Conservation (phyloP, 2,888 invertebrate genomes). For the Chrysodeixis includens region DNA sequence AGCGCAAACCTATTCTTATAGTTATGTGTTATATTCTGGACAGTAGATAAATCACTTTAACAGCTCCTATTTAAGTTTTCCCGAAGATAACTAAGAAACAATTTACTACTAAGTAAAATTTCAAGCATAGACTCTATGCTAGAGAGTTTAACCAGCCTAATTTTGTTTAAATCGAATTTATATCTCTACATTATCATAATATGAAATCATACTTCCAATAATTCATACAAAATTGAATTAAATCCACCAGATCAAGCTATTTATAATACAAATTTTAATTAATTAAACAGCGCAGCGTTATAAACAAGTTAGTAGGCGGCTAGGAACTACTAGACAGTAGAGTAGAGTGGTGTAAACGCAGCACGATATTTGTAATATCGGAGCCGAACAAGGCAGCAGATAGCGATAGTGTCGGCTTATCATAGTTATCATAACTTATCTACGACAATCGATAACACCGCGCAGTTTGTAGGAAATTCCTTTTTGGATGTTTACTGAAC, state of each 20-base stretch:
- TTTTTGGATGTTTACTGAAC: slow-evolving; percentile 18
- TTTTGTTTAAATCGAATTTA: too few relatives aligned
- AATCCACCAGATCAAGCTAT: background rate
- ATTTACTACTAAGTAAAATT: too few relatives aligned
- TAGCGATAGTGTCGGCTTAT: slow-evolving; percentile 63
- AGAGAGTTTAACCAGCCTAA: too few relatives aligned
- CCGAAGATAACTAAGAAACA: too few relatives aligned
- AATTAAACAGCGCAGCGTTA: slow-evolving; percentile 15
- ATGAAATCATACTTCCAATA: too few relatives aligned
- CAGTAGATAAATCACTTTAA: too few relatives aligned
- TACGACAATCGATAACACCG: slow-evolving; percentile 66
- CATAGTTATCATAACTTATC: slow-evolving; percentile 67
- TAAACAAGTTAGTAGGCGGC: slow-evolving; percentile 25
- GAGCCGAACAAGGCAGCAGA: slow-evolving; percentile 33
- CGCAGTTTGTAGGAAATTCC: slow-evolving; percentile 30
- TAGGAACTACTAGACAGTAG: slow-evolving; percentile 5
- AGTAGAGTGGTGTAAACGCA: slow-evolving; percentile 50
- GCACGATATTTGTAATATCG: slow-evolving; percentile 49
- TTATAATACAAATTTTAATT: slow-evolving; percentile 12
- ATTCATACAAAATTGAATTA: background rate
- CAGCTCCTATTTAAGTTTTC: too few relatives aligned
- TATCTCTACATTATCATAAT: too few relatives aligned
- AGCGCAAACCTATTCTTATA: too few relatives aligned
- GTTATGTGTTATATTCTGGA: too few relatives aligned
- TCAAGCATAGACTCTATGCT: too few relatives aligned